Conservation (phyloP, 1,140 invertebrate species). For the Adelges cooleyi region DNA sequence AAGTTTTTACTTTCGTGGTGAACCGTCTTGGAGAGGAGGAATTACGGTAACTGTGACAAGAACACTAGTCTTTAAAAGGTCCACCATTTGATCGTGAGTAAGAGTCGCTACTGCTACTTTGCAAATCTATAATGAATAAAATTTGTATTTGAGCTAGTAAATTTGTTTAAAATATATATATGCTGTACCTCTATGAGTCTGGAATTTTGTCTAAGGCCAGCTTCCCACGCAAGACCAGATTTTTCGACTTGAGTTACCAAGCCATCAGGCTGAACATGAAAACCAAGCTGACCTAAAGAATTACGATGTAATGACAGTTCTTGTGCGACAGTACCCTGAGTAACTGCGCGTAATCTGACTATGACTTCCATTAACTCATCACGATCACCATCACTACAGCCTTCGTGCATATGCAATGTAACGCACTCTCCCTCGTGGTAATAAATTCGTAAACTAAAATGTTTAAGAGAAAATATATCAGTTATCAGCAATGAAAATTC, state of each 20-base stretch:
- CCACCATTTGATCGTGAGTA: slow-evolving; percentile 87
- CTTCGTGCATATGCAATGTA: slow-evolving; percentile 54
- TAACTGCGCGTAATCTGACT: slow-evolving; percentile 56
- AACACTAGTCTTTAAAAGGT: slow-evolving; percentile 78
- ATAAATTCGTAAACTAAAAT: slow-evolving; percentile 51
- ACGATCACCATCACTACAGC: slow-evolving; percentile 43
- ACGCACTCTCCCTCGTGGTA: slow-evolving; percentile 78
- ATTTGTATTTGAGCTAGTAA: not conserved
- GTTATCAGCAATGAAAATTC: slow-evolving; percentile 1
- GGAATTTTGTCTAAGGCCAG: slow-evolving; percentile 78
- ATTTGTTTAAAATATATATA: no score
- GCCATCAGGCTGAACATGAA: slow-evolving; percentile 91
- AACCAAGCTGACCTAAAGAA: slow-evolving; percentile 75
- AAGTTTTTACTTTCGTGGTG: slow-evolving; percentile 52
- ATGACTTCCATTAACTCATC: slow-evolving; percentile 72
- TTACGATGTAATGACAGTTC: slow-evolving; percentile 68
- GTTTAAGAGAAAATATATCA: not conserved
- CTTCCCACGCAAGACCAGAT: slow-evolving; percentile 73
- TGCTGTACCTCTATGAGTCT: slow-evolving; percentile 65
- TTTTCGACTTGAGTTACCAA: slow-evolving; percentile 87
- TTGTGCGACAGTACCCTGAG: slow-evolving; percentile 57
- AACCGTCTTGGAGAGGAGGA: slow-evolving; percentile 56
- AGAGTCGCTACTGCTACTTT: slow-evolving; percentile 80
- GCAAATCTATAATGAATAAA: slow-evolving; percentile 50
- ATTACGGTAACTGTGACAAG: slow-evolving; percentile 76